phyloP scores from a whole-genome alignment of 2,888 invertebrate species.

The Amorpha juglandis region DNA sequence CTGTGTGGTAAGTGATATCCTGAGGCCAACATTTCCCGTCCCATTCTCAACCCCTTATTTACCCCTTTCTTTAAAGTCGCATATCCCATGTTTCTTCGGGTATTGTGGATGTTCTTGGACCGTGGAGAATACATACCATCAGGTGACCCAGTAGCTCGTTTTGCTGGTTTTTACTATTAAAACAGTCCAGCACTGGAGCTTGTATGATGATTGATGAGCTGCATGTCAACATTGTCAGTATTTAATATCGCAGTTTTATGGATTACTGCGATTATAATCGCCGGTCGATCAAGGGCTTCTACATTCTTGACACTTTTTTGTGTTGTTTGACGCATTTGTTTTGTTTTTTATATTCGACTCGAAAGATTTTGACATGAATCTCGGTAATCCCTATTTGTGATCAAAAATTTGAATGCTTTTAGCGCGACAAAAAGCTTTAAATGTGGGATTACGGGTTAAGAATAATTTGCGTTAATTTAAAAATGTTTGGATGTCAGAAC shows the following conservation, averaged over 20 bases:
- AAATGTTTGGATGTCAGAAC: background rate
- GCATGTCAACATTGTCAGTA: too few relatives aligned
- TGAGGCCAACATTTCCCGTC: too few relatives aligned
- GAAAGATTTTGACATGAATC: constrained; percentile 36
- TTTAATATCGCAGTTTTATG: background rate
- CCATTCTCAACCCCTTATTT: too few relatives aligned
- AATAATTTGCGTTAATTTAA: constrained; percentile 12
- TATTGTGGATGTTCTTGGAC: too few relatives aligned
- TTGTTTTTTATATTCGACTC: constrained; percentile 41
- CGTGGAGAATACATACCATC: too few relatives aligned
- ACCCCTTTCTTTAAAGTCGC: too few relatives aligned
- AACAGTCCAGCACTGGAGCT: too few relatives aligned
- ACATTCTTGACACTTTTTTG: background rate
- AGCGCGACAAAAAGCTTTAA: background rate
- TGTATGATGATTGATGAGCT: too few relatives aligned
- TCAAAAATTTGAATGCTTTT: constrained; percentile 19
- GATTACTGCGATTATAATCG: background rate
- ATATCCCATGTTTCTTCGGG: too few relatives aligned
- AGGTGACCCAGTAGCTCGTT: too few relatives aligned
- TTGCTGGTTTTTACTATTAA: too few relatives aligned
- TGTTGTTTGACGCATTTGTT: constrained; percentile 10
- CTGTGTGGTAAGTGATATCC: too few relatives aligned
- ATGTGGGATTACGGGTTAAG: constrained; percentile 4
- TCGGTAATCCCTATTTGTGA: constrained; percentile 37
- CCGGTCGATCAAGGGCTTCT: background rate